Conservation (phyloP, 2,113 vertebrate species). For the Rynchops niger region DNA sequence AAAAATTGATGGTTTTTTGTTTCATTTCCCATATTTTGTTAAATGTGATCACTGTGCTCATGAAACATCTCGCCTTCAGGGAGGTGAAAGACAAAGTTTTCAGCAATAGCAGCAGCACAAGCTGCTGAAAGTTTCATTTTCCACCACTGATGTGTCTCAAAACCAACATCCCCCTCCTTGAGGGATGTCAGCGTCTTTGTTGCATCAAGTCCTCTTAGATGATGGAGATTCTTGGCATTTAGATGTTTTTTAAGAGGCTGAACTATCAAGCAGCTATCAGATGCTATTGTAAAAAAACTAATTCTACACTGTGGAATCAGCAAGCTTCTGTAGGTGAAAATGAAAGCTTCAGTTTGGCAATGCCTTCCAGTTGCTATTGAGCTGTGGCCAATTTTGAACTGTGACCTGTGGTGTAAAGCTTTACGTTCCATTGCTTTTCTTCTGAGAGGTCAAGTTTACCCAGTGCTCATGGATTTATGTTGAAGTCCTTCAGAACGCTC, state of each 20-base stretch:
- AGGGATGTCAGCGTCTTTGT: background rate
- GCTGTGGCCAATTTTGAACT: background rate
- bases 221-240: background rate
- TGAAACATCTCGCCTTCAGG: background rate
- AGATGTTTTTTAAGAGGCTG: background rate
- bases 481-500: background rate
- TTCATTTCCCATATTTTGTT: background rate
- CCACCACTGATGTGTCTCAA: background rate
- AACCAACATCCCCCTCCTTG: background rate
- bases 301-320: background rate
- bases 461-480: background rate
- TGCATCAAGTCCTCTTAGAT: background rate
- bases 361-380: background rate
- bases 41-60: background rate
- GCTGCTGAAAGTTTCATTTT: background rate
- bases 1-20: accelerated
- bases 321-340: background rate
- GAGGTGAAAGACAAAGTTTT: background rate
- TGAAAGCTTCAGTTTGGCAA: background rate
- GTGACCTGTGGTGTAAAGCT: background rate
- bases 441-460: background rate
- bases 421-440: background rate
- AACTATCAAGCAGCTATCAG: background rate
- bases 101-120: background rate
- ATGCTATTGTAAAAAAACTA: background rate